Percentiles rank a stretch among this genome's conserved stretches.
These are phyloP conservation scores for Leptopilina boulardi DNA, from an alignment of 1,140 invertebrate genomes.

Conservation along the genomic window DNA sequence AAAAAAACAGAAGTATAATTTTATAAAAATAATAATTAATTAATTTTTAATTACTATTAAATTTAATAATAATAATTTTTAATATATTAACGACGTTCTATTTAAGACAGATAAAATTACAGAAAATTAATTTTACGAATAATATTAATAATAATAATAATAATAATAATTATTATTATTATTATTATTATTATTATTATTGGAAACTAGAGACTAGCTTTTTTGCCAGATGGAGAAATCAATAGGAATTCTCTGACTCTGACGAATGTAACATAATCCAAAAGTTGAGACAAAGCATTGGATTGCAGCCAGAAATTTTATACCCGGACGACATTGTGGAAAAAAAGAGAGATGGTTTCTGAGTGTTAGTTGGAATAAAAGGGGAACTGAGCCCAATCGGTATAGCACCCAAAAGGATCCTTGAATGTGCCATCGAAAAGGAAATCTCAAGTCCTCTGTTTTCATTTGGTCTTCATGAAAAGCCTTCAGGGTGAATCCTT, in stretches of 20 bases:
- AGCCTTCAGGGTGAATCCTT: background rate
- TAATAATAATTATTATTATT: too few species aligned
- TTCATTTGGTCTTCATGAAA: slow-evolving; percentile 6
- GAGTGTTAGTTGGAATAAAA: background rate
- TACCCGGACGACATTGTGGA: background rate
- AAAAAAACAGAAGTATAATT: too few species aligned
- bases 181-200: too few species aligned
- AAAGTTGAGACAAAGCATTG: slow-evolving; percentile 20
- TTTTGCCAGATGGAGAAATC: background rate
- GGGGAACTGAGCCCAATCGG: slow-evolving; percentile 25
- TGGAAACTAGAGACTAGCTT: background rate
- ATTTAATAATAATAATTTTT: too few species aligned
- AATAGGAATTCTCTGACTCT: slow-evolving; percentile 13
- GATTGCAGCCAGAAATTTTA: slow-evolving; percentile 23
- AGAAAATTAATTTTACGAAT: too few species aligned
- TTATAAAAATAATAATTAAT: too few species aligned
- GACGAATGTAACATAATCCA: slow-evolving; percentile 14
- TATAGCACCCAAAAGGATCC: slow-evolving; percentile 13
- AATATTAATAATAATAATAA: too few species aligned
- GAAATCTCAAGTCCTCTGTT: slow-evolving; percentile 27
- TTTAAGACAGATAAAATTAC: too few species aligned
- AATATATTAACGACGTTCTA: too few species aligned
- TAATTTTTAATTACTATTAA: too few species aligned
- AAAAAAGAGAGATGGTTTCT: slow-evolving; percentile 7
- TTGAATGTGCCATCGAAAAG: slow-evolving; percentile 15